Evolutionary conservation across 2,888 invertebrate species (phyloP).

Genomic region (Sinhomidia bicolor): DNA sequence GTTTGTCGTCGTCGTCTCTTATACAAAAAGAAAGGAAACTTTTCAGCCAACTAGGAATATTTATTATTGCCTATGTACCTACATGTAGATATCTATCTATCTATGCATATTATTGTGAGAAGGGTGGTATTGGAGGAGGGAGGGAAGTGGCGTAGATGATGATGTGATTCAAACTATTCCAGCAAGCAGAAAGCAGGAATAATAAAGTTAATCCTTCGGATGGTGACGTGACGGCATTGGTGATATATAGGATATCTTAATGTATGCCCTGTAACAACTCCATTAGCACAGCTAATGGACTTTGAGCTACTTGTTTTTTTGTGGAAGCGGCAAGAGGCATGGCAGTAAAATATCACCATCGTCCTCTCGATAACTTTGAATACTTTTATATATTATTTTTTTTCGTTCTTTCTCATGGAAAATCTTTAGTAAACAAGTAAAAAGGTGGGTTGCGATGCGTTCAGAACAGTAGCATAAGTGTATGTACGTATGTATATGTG

Average conservation of each 20-base stretch:
- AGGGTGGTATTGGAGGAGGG: not conserved
- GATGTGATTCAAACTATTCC: conserved; percentile 8
- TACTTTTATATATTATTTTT: not conserved
- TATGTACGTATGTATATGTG: not conserved
- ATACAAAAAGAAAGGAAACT: not conserved
- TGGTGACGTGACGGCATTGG: conserved; percentile 29
- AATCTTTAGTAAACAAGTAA: conserved; percentile 9
- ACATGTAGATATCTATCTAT: not conserved
- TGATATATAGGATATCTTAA: conserved; percentile 23
- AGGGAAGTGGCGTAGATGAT: not conserved
- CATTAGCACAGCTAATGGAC: conserved; percentile 34
- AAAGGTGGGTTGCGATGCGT: not conserved
- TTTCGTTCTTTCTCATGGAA: not conserved
- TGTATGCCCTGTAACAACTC: conserved; percentile 13
- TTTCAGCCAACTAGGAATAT: not conserved
- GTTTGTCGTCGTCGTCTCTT: not conserved
- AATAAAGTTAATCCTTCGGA: conserved; percentile 35
- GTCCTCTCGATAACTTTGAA: conserved; percentile 15
- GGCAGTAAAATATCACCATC: conserved; percentile 25
- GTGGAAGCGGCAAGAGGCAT: not conserved
- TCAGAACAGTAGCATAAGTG: no score
- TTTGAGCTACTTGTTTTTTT: conserved; percentile 30
- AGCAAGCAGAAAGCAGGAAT: conserved; percentile 27
- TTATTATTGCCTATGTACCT: not conserved
- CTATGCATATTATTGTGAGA: not conserved